A percentile compares a stretch with the other conserved stretches of the same genome.
Conservation (phyloP, 1,140 invertebrate genomes). For the Aphis gossypii region DNA sequence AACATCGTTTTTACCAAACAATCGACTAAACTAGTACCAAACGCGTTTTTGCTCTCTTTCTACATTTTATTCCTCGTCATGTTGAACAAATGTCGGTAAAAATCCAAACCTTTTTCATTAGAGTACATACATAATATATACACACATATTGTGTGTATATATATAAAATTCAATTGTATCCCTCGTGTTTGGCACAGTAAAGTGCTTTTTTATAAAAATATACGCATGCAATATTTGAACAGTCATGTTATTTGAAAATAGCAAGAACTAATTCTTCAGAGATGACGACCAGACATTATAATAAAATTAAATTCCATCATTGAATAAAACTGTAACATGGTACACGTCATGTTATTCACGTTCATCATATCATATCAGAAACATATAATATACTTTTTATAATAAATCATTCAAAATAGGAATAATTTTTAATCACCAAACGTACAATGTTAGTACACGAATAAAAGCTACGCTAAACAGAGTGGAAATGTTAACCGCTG, state of each 20-base stretch:
- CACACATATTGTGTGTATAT: neutral
- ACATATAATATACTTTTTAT: no score
- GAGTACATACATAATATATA: neutral
- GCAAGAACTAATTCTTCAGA: neutral
- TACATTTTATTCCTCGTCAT: neutral
- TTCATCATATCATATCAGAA: neutral
- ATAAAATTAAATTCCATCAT: constrained; percentile 7
- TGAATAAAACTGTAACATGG: neutral
- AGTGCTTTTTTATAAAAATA: neutral
- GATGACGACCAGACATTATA: neutral
- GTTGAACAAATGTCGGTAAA: neutral
- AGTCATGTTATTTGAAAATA: neutral
- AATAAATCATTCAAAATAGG: neutral
- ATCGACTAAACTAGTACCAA: neutral
- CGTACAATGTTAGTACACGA: neutral
- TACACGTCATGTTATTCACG: no score
- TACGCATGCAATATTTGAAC: neutral
- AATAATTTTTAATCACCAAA: neutral
- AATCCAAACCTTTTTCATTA: constrained; percentile 21
- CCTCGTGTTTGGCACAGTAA: neutral
- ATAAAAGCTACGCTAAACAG: no score
- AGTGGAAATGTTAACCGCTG: no score
- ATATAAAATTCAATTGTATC: neutral
- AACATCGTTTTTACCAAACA: neutral
- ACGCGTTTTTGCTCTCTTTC: neutral